Conservation (phyloP, 2,797 vertebrate species). For the Sebastes dallii region DNA sequence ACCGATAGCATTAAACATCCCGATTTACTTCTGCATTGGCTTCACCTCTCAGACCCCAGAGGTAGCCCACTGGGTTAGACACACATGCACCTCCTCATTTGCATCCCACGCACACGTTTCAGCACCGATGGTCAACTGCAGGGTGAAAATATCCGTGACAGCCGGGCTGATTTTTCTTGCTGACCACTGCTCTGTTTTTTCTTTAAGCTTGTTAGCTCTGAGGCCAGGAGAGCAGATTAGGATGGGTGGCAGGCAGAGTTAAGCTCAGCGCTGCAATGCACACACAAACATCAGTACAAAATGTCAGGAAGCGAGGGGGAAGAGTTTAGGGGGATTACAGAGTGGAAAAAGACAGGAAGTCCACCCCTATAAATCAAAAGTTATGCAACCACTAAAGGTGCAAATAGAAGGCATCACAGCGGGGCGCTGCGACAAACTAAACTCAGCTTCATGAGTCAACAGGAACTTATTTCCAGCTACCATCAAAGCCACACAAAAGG, state of each 20-base stretch:
- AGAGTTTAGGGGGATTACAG: conserved; percentile 6
- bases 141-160: conserved; percentile 22
- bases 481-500: conserved; percentile 29
- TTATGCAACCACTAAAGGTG: conserved; percentile 38
- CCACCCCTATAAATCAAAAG: conserved; percentile 35
- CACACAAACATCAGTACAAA: conserved; percentile 47
- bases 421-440: conserved; percentile 24
- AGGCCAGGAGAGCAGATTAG: conserved; percentile 64
- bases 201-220: conserved; percentile 63
- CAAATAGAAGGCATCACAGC: conserved; percentile 6
- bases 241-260: conserved; percentile 53
- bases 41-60: too few species aligned
- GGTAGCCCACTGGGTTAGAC: too few species aligned
- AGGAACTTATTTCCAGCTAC: conserved; percentile 23
- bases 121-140: conserved; percentile 7
- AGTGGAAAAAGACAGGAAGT: conserved; percentile 28
- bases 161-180: conserved; percentile 43
- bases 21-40: too few species aligned
- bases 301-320: conserved; percentile 49
- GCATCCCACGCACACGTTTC: background rate
- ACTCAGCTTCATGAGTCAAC: conserved; percentile 39
- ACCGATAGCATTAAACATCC: too few species aligned
- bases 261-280: conserved; percentile 50
- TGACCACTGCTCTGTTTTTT: conserved; percentile 58
- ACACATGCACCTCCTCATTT: background rate